A percentile compares a stretch with the other conserved stretches of the same genome.
Evolutionary conservation across 2,113 vertebrate genomes (phyloP).

Genomic region (Azemiops feae): DNA sequence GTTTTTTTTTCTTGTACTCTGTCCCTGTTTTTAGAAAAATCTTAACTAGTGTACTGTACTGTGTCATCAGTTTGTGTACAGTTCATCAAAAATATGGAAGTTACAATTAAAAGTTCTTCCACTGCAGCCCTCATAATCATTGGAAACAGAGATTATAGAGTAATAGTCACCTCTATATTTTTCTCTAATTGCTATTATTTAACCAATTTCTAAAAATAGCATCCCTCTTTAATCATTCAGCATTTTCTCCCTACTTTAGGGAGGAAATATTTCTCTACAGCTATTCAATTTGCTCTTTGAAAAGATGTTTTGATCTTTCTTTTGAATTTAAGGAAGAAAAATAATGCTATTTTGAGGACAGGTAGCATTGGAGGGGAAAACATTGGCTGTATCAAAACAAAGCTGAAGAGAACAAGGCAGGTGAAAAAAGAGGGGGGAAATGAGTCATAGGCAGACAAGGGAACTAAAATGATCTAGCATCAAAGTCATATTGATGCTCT

Average conservation of each 20-base stretch:
- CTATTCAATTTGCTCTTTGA: neutral
- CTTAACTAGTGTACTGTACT: neutral
- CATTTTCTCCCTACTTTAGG: neutral
- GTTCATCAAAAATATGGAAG: conserved; percentile 55
- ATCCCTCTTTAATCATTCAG: conserved; percentile 18
- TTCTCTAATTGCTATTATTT: conserved; percentile 55
- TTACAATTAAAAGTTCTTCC: conserved; percentile 56
- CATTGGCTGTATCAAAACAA: neutral
- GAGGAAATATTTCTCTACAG: neutral
- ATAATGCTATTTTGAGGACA: neutral
- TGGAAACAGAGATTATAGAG: conserved; percentile 23
- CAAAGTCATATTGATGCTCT: neutral
- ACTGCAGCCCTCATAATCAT: conserved; percentile 30
- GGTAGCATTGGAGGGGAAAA: neutral
- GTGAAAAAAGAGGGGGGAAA: neutral
- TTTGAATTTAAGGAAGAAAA: neutral
- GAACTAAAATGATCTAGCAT: neutral
- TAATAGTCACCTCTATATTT: conserved; percentile 31
- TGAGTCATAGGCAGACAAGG: neutral
- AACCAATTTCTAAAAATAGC: conserved; percentile 22
- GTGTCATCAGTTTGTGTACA: neutral
- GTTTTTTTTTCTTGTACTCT: neutral
- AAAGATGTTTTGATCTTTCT: neutral
- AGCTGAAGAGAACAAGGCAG: neutral
- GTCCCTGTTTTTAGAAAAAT: neutral